Conservation (phyloP, 1,140 invertebrate species). For the Scaptomyza montana region DNA sequence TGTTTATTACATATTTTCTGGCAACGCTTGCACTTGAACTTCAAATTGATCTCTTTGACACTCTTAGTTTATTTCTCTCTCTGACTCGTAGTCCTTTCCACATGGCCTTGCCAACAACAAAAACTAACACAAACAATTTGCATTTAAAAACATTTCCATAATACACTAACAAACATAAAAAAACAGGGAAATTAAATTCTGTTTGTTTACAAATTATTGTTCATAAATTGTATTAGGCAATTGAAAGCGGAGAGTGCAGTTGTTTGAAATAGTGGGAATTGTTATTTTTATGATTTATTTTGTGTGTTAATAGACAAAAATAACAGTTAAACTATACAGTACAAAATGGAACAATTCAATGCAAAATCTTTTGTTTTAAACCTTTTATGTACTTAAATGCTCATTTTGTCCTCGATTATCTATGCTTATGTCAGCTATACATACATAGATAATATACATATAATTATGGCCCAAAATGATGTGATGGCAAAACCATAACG, state of each 20-base stretch:
- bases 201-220: slow-evolving; percentile 29
- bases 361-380: no score
- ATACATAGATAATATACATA: slow-evolving; percentile 33
- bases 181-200: slow-evolving; percentile 38
- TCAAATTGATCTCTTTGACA: slow-evolving; percentile 11
- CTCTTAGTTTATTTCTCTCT: background rate
- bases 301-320: background rate
- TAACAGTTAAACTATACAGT: background rate
- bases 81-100: background rate
- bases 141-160: slow-evolving; percentile 54
- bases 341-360: no score
- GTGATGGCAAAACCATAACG: slow-evolving; percentile 15
- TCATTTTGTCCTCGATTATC: background rate
- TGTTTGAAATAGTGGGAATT: background rate
- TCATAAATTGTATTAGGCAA: slow-evolving; percentile 14
- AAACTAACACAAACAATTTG: slow-evolving; percentile 1
- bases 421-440: slow-evolving; percentile 2
- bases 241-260: background rate
- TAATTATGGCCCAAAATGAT: background rate
- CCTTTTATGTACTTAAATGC: background rate
- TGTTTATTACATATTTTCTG: no score
- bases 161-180: slow-evolving; percentile 14
- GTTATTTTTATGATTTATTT: background rate
- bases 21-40: slow-evolving; percentile 62
- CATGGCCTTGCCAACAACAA: background rate